A percentile compares a stretch with the other conserved stretches of the same genome.
Evolutionary conservation across 2,113 vertebrate genomes (phyloP).

Genomic region (Pedetes capensis): DNA sequence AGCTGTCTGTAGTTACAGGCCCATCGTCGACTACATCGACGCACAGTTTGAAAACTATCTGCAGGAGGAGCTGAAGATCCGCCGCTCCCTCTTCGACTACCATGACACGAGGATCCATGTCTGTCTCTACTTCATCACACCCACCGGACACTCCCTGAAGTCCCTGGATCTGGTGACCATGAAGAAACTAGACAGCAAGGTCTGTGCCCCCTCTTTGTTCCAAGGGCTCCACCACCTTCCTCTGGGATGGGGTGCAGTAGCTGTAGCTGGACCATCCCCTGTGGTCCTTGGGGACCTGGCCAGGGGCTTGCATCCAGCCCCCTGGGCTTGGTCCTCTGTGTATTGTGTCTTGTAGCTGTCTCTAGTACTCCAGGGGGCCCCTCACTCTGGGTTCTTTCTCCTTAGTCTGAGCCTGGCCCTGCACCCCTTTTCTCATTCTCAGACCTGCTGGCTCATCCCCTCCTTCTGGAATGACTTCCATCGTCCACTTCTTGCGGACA

Average conservation of each 20-base stretch:
- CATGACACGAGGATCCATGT: slow-evolving; percentile 97
- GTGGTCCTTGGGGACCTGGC: neutral
- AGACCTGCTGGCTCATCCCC: neutral
- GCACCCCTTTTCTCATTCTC: neutral
- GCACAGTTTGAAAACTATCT: slow-evolving; percentile 98
- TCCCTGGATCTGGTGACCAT: slow-evolving; percentile 97
- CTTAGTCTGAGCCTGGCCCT: neutral
- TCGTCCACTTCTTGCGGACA: neutral
- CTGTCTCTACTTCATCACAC: slow-evolving; percentile 98
- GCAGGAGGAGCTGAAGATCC: slow-evolving; percentile 98
- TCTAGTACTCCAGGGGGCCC: neutral
- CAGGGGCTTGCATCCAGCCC: neutral
- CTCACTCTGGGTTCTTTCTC: neutral
- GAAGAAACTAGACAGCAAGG: slow-evolving; percentile 99
- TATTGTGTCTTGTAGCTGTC: neutral
- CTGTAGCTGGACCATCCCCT: neutral
- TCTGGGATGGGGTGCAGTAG: neutral
- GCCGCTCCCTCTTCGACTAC: slow-evolving; percentile 97
- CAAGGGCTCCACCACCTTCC: rapidly evolving
- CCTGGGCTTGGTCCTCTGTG: rapidly evolving
- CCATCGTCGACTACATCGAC: slow-evolving; percentile 98
- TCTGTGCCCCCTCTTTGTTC: slow-evolving; percentile 45
- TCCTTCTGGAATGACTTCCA: neutral
- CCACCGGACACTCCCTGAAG: slow-evolving; percentile 97
- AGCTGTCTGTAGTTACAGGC: slow-evolving; percentile 93